Base-by-base conservation (phyloP, 2,888 invertebrate genomes). In the Aspidapion aeneum region DNA sequence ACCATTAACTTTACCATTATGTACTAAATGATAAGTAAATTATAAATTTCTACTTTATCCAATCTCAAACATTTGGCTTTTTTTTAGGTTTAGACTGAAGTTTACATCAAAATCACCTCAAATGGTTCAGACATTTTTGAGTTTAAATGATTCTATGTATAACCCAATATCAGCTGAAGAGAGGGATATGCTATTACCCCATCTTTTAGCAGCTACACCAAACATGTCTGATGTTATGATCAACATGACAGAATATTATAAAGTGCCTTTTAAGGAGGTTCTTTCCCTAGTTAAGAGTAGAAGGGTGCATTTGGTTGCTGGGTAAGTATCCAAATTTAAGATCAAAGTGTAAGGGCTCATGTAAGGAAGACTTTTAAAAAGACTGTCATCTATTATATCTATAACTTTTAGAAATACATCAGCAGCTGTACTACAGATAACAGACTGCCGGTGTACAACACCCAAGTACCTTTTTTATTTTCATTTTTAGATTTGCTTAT, bases 211-310 rank as follows among this genome's bases (percentile, higher is more conserved):
- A 66, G 88, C 87, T 18, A 89, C 85, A 1, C 74, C 82, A 35
- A 81, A 80, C 0, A 76, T 81, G 58, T 83, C 83, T 69, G 82
- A 86, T 66, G 74, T 83, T 5, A 84, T 84, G 71, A 81, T 89
- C 59, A 88, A 89, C 64, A 80, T 82, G 52, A 81, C 83, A 55
- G 88, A 90, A 70, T 90, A 91, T 78, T 74, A 73, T 64, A 69
- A 71, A 68, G 70, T 74, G 5, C 69, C 71, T 18, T 98, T 96
- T 77, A 85, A 84, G 60, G 91, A 95, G 78, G 98, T 96, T 0
- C 79, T 91, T 19, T 95, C 97, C 75, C 83, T 98, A 68, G 88
- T 99, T 1, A 86, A 85, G 74, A 80, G 80, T 16, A 86, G 97
- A 66, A 90, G 86, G 77, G 93, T 95, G 2, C 96, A 87, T 74